phyloP scores from a whole-genome alignment of 92 coral and sea anemone genomes.

The Siderastrea siderea region DNA sequence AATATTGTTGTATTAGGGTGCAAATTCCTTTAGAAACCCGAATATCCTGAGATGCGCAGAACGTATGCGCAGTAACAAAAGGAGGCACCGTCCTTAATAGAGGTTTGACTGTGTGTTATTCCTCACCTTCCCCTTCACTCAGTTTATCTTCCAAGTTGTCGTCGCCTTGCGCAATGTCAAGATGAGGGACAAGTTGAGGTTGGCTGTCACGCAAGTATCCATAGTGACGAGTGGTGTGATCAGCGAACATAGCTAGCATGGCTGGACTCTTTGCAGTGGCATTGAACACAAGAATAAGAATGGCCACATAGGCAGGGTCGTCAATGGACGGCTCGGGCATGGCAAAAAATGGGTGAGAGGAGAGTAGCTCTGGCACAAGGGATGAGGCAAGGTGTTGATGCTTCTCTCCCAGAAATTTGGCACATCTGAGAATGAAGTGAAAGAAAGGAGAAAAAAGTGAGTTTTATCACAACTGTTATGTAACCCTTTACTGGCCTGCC shows the following conservation, averaged over 20 bases:
- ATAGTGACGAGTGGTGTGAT: constrained; percentile 92
- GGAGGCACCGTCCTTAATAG: too few species aligned
- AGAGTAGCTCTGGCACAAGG: constrained; percentile 95
- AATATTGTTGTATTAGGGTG: too few species aligned
- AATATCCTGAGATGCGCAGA: too few species aligned
- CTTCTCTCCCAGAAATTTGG: constrained; percentile 88
- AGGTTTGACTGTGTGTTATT: not conserved
- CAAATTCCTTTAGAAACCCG: too few species aligned
- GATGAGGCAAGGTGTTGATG: constrained; percentile 95
- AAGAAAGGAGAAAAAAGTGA: not conserved
- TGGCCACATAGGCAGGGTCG: constrained; percentile 97
- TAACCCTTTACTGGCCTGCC: too few species aligned
- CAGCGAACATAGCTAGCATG: constrained; percentile 94
- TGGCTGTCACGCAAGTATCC: constrained; percentile 94
- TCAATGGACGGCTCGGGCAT: constrained; percentile 97
- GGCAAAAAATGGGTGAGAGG: constrained; percentile 98
- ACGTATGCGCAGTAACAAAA: too few species aligned
- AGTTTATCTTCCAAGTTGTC: constrained; percentile 22
- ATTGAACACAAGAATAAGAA: constrained; percentile 94
- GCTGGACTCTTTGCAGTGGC: constrained; percentile 92
- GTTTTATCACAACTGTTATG: too few species aligned
- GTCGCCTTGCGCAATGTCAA: constrained; percentile 66
- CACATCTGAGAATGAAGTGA: constrained; percentile 72
- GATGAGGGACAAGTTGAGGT: constrained; percentile 90
- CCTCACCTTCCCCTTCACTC: constrained; percentile 52